Conservation (phyloP, 2,888 invertebrate genomes). For the Eubasilissa splendida region DNA sequence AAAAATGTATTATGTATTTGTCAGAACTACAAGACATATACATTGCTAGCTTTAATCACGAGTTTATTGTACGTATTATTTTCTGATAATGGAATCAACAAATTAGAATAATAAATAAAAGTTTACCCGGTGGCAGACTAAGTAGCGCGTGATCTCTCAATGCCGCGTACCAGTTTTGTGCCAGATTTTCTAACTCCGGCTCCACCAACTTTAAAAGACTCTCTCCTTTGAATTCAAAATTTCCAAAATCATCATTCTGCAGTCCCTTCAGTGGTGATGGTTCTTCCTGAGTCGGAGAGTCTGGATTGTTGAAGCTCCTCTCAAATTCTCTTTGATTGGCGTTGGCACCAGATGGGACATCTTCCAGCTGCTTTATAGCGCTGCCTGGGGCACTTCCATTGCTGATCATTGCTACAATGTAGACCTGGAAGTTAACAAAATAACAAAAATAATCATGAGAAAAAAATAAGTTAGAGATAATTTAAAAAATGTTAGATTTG, state of each 20-base stretch:
- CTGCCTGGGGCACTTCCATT: conserved; percentile 80
- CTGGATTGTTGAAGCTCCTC: conserved; percentile 65
- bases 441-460: background rate
- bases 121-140: conserved; percentile 85
- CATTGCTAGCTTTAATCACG: background rate
- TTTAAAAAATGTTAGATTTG: too few relatives aligned
- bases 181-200: conserved; percentile 92
- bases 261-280: conserved; percentile 63
- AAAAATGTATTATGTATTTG: too few relatives aligned
- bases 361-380: conserved; percentile 70
- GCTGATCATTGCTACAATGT: conserved; percentile 93
- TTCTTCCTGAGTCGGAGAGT: conserved; percentile 65
- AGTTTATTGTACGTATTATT: background rate
- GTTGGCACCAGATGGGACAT: conserved; percentile 62
- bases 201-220: conserved; percentile 92
- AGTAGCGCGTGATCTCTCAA: conserved; percentile 95
- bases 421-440: conserved; percentile 74
- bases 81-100: background rate
- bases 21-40: too few relatives aligned
- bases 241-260: conserved; percentile 77
- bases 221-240: conserved; percentile 84
- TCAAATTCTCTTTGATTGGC: conserved; percentile 40
- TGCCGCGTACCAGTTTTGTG: conserved; percentile 96
- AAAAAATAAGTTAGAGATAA: background rate
- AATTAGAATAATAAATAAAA: background rate